phyloP scores from a whole-genome alignment of 1,140 invertebrate species.

The Aphelenchoides fujianensis region DNA sequence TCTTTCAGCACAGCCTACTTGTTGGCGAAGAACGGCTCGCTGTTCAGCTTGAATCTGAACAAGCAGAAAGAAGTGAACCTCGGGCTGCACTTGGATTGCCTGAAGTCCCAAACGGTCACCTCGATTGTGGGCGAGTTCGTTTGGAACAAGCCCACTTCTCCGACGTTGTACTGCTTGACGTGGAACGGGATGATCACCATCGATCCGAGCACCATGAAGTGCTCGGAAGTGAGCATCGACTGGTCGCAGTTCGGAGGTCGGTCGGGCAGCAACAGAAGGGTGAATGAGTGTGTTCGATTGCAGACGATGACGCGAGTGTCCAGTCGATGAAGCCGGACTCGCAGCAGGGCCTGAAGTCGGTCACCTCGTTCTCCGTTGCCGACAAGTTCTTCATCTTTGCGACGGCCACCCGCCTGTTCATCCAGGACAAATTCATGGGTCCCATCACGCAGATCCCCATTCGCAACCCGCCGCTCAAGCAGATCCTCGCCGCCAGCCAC shows the following conservation, averaged over 20 bases:
- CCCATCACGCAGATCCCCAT: conserved; percentile 49
- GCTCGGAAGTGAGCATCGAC: conserved; percentile 54
- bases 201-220: conserved; percentile 39
- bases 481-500: conserved; percentile 57
- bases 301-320: conserved; percentile 19
- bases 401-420: conserved; percentile 54
- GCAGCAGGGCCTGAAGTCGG: conserved; percentile 57
- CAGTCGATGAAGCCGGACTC: not conserved
- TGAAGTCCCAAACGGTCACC: conserved; percentile 56
- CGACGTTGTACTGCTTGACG: conserved; percentile 56
- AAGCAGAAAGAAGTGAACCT: conserved; percentile 50
- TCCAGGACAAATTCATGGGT: conserved; percentile 49
- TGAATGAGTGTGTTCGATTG: conserved; percentile 12
- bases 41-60: conserved; percentile 52
- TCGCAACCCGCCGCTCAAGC: conserved; percentile 54
- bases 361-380: conserved; percentile 58
- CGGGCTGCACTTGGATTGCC: conserved; percentile 47
- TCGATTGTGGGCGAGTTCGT: conserved; percentile 60
- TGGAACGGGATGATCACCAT: conserved; percentile 58
- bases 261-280: not conserved
- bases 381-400: conserved; percentile 62
- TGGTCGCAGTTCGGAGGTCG: conserved; percentile 57
- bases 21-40: conserved; percentile 57
- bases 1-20: conserved; percentile 55
- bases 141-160: conserved; percentile 57